Conservation (phyloP, 2,888 invertebrate genomes). For the Amphimallon solstitiale region DNA sequence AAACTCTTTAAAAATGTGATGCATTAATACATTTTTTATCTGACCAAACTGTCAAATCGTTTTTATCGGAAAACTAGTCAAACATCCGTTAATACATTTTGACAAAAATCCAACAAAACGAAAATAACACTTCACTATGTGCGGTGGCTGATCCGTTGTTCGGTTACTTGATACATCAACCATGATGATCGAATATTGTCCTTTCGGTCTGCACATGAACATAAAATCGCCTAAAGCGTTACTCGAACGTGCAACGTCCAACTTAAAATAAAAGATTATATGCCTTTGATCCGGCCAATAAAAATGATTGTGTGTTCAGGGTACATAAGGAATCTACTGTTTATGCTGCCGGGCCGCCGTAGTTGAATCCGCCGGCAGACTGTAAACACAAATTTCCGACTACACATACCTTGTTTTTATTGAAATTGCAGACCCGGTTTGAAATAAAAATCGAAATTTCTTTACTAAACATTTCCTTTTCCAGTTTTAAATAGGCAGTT, state of each 20-base stretch:
- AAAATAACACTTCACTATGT: constrained; percentile 17
- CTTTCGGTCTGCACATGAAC: constrained; percentile 14
- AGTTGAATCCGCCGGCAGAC: neutral
- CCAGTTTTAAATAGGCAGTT: constrained; percentile 6
- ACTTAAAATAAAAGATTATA: constrained; percentile 28
- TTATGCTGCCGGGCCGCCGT: constrained; percentile 3
- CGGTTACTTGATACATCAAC: constrained; percentile 12
- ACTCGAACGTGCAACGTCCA: constrained; percentile 8
- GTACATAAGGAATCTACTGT: constrained; percentile 18
- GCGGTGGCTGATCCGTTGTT: too few relatives aligned
- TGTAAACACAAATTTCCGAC: constrained; percentile 7
- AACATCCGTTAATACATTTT: neutral
- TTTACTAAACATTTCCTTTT: constrained; percentile 4
- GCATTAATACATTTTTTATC: too few relatives aligned
- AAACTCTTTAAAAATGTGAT: too few relatives aligned
- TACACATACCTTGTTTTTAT: constrained; percentile 22
- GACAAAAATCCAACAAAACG: neutral
- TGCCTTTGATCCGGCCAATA: constrained; percentile 31
- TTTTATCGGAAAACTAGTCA: too few relatives aligned
- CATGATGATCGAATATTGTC: constrained; percentile 21
- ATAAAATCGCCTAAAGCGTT: constrained; percentile 26
- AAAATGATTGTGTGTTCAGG: constrained; percentile 18
- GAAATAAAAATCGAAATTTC: constrained; percentile 3
- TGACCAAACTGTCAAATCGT: too few relatives aligned
- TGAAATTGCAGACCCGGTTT: constrained; percentile 4